phyloP scores from a whole-genome alignment of 2,113 vertebrate species.

The Tachuris rubrigastra region DNA sequence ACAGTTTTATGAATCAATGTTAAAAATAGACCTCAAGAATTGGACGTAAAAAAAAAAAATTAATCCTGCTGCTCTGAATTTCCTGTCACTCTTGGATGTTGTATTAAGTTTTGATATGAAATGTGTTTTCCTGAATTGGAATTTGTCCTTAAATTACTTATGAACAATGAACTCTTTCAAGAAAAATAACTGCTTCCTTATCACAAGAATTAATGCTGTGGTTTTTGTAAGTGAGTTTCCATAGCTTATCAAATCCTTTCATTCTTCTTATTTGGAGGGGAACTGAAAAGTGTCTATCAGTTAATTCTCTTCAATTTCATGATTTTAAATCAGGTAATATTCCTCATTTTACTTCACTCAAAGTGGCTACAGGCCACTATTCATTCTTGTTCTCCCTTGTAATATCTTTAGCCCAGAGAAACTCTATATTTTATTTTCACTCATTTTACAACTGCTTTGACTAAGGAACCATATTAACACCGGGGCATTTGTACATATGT shows the following conservation, averaged over 20 bases:
- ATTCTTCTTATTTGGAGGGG: slow-evolving; percentile 55
- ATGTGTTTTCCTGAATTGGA: slow-evolving; percentile 69
- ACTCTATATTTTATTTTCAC: not conserved
- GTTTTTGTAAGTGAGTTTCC: slow-evolving; percentile 62
- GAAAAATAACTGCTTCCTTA: slow-evolving; percentile 65
- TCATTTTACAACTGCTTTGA: slow-evolving; percentile 5
- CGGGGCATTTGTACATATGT: not conserved
- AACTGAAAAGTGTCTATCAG: slow-evolving; percentile 45
- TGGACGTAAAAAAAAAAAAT: not conserved
- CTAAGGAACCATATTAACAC: not conserved
- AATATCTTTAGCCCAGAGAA: not conserved
- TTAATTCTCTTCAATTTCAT: slow-evolving; percentile 47
- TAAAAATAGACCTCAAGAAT: slow-evolving; percentile 17
- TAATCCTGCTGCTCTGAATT: slow-evolving; percentile 34
- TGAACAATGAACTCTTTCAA: slow-evolving; percentile 71
- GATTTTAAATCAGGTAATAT: slow-evolving; percentile 52
- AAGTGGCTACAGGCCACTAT: slow-evolving; percentile 47
- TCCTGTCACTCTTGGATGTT: slow-evolving; percentile 60
- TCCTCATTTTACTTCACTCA: slow-evolving; percentile 31
- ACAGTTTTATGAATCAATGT: slow-evolving; percentile 23
- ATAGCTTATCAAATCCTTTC: slow-evolving; percentile 65
- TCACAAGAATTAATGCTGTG: slow-evolving; percentile 65
- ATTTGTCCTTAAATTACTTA: slow-evolving; percentile 68
- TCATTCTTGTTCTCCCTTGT: slow-evolving; percentile 51
- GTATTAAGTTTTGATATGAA: slow-evolving; percentile 61